A percentile compares a stretch with the other conserved stretches of the same genome.
phyloP scores from a whole-genome alignment of 2,113 vertebrate species.

The Hymenochirus boettgeri region DNA sequence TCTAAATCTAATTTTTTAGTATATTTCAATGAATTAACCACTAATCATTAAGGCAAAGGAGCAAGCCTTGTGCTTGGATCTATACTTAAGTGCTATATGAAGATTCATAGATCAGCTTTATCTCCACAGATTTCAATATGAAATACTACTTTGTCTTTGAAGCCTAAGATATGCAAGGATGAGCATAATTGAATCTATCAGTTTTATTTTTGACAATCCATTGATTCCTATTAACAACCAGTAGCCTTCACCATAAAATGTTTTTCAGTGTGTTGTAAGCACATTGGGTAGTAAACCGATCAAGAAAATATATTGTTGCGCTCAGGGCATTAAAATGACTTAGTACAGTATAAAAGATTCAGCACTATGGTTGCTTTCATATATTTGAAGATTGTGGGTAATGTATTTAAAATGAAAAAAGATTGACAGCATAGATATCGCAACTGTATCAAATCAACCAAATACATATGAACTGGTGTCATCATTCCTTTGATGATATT shows the following conservation, averaged over 20 bases:
- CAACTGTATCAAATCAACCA: not conserved
- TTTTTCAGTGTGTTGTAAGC: slow-evolving; percentile 35
- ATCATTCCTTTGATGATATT: too few relatives aligned
- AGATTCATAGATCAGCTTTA: not conserved
- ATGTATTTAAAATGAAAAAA: not conserved
- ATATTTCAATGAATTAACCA: too few relatives aligned
- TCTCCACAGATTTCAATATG: not conserved
- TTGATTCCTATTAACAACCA: slow-evolving; percentile 39
- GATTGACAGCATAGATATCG: not conserved
- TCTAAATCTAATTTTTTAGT: too few relatives aligned
- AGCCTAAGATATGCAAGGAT: slow-evolving; percentile 13
- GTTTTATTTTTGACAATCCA: slow-evolving; percentile 33
- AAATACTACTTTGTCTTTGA: slow-evolving; percentile 2
- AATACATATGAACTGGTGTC: not conserved
- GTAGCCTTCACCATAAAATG: slow-evolving; percentile 35
- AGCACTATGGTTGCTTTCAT: slow-evolving; percentile 16
- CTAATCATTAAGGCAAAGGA: too few relatives aligned
- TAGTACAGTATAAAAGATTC: slow-evolving; percentile 22
- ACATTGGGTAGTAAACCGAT: slow-evolving; percentile 23
- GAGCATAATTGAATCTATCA: slow-evolving; percentile 29
- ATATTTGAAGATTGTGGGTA: not conserved
- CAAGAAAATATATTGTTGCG: slow-evolving; percentile 30
- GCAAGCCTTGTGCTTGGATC: not conserved
- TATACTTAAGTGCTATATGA: not conserved
- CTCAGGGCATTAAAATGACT: slow-evolving; percentile 30